Conservation (phyloP, 2,113 vertebrate species). For the Oriolus oriolus region DNA sequence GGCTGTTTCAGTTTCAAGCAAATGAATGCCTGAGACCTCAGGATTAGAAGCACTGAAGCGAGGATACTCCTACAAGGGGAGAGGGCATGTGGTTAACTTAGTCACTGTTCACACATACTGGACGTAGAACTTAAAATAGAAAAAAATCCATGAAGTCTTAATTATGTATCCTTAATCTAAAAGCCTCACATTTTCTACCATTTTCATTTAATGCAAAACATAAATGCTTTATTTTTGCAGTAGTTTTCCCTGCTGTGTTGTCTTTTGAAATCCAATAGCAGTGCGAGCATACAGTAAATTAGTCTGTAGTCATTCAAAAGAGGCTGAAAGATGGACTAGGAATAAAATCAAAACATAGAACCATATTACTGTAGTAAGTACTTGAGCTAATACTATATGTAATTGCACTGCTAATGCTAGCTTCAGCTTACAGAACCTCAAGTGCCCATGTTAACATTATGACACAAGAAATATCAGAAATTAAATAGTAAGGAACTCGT, state of each 20-base stretch:
- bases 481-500: background rate
- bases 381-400: background rate
- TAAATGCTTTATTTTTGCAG: background rate
- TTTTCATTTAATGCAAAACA: background rate
- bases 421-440: background rate
- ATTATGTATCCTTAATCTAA: background rate
- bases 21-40: background rate
- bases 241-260: background rate
- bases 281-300: background rate
- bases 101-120: background rate
- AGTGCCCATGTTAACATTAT: background rate
- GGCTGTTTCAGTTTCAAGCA: background rate
- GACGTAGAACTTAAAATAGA: background rate
- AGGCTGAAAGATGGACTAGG: background rate
- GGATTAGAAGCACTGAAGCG: background rate
- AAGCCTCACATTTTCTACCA: background rate
- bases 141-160: background rate
- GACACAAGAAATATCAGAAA: background rate
- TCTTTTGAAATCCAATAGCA: background rate
- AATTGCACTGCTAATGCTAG: background rate
- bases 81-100: fast-evolving
- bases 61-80: fast-evolving
- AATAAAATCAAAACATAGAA: conserved; percentile 1
- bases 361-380: background rate
- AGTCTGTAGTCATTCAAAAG: background rate